Evolutionary conservation across 2,797 vertebrate genomes (phyloP), one percentile per base, ranked within the genome.

Genomic region (Apogon talboti): DNA sequence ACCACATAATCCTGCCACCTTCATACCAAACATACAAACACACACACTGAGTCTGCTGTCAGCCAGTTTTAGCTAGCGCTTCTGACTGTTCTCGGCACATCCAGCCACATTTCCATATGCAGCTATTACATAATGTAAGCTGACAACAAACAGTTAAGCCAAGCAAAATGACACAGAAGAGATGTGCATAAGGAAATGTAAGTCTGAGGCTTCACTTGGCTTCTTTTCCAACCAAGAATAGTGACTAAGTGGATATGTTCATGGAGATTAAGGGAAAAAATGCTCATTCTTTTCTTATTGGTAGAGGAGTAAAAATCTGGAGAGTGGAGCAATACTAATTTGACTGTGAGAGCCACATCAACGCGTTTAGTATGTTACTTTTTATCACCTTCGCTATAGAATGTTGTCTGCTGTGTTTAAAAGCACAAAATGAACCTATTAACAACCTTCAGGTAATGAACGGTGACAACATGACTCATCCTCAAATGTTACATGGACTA

Each of bases 391-490:
- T 3, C 35, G 38, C 44, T 51, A 28, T n/a, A 43, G 13, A 4
- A 43, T 7, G 13, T 2, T 3, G 33, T 15, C 51, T 18, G 43
- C 38, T 50, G 52, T 35, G 45, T 44, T 72, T 57, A 33, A 62
- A 67, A 47, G 30, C 37, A 45, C 4, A 7, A 53, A 78, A 37
- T 19, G 38, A 15, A 14, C 18, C 28, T 38, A 56, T 81, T 68
- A 61, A 56, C 30, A 33, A 63, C 40, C 37, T 63, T 44, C 37
- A 75, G 68, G 77, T 84, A 66, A 72, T 59, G 49, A 73, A 30
- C 38, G 41, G 11, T 66, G 54, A 66, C 61, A 63, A 63, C 37
- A 45, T 72, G 79, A 87, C 60, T 83, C 81, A 76, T 61, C 8
- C 19, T 55, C 0, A 6, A 49, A 52, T 13, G 21, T 30, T 51